Conservation (phyloP, 1,140 invertebrate species). For the Kradibia gibbosae region DNA sequence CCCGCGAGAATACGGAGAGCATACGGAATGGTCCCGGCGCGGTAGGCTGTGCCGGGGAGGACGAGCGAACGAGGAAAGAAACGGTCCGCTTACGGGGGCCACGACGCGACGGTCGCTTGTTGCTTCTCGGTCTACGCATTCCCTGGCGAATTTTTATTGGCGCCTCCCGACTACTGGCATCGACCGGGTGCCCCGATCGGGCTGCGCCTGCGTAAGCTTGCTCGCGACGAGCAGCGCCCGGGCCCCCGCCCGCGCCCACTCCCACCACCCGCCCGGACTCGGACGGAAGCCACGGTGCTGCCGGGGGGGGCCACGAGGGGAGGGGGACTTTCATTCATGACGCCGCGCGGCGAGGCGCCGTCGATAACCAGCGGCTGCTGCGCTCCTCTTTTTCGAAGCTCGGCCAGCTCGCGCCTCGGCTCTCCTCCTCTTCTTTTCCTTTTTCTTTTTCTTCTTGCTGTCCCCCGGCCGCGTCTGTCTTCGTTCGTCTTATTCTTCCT, state of each 20-base stretch:
- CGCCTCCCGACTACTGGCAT: neutral
- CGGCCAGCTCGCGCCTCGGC: no score
- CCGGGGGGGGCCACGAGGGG: no score
- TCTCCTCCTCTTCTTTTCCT: no score
- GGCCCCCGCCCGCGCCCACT: slow-evolving; percentile 10
- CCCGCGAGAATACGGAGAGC: neutral
- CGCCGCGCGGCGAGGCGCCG: no score
- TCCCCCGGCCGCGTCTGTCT: no score
- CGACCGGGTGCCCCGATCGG: neutral
- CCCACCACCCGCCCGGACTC: neutral
- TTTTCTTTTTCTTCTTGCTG: no score
- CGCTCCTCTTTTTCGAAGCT: no score
- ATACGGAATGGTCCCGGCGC: neutral
- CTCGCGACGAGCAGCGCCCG: neutral
- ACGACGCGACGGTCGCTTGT: slow-evolving; percentile 40
- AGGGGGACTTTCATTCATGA: slow-evolving; percentile 1
- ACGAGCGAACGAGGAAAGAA: neutral
- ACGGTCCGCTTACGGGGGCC: neutral
- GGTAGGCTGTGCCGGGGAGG: neutral
- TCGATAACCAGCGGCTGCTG: no score
- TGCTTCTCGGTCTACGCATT: slow-evolving; percentile 3
- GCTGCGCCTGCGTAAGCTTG: slow-evolving; percentile 19
- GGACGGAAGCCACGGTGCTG: neutral
- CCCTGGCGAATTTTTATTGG: slow-evolving; percentile 29
- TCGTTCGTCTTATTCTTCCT: no score